Evolutionary conservation across 1,140 invertebrate species (phyloP).

Genomic region (Nomia melanderi): DNA sequence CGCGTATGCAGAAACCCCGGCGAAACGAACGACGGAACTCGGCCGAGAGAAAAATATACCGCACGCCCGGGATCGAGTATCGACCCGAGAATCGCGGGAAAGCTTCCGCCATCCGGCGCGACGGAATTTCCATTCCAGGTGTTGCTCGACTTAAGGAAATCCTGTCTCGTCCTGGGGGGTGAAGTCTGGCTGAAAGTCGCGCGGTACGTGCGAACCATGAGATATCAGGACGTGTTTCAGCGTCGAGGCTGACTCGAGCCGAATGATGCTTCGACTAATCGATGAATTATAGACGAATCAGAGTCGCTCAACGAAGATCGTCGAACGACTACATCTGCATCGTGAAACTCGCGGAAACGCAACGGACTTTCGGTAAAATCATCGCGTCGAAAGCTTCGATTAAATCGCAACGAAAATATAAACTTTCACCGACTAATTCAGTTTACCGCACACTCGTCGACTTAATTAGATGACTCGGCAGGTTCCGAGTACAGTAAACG

Average conservation of each 20-base stretch:
- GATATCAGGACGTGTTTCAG: not conserved
- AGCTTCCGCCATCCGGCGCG: not conserved
- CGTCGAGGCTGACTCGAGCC: not conserved
- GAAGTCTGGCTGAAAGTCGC: slow-evolving; percentile 7
- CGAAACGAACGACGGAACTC: not conserved
- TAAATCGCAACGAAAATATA: too few relatives aligned
- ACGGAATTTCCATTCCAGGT: slow-evolving; percentile 10
- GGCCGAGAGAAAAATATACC: not conserved
- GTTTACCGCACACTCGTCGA: too few relatives aligned
- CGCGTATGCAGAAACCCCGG: slow-evolving; percentile 1
- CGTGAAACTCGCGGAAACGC: too few relatives aligned
- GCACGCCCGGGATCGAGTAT: not conserved
- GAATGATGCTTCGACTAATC: too few relatives aligned
- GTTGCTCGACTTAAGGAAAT: slow-evolving; percentile 14
- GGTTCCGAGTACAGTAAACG: too few relatives aligned
- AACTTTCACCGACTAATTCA: too few relatives aligned
- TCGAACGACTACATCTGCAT: too few relatives aligned
- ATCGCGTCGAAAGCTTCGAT: too few relatives aligned
- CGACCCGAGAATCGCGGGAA: not conserved
- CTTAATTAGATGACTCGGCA: too few relatives aligned
- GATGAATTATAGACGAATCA: too few relatives aligned
- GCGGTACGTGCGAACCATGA: slow-evolving; percentile 19
- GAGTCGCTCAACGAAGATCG: too few relatives aligned
- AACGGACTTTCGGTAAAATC: too few relatives aligned
- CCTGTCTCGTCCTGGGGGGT: not conserved